phyloP scores from a whole-genome alignment of 1,140 invertebrate species.

The Doryteuthis pealeii region DNA sequence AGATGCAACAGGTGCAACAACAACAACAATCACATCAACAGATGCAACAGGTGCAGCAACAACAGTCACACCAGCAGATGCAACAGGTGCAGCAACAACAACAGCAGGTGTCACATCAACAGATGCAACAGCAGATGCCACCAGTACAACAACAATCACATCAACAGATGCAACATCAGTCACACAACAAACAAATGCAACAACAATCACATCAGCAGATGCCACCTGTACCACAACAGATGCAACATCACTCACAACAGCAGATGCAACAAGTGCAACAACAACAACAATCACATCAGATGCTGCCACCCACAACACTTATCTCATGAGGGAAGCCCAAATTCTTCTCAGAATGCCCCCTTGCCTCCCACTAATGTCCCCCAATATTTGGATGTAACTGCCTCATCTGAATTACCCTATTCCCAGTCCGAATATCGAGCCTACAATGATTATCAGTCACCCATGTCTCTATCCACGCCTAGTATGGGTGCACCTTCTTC shows the following conservation, averaged over 20 bases:
- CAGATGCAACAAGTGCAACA: background rate
- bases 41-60: background rate
- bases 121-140: background rate
- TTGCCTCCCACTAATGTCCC: no score
- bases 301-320: no score
- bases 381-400: background rate
- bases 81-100: background rate
- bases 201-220: no score
- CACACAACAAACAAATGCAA: no score
- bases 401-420: no score
- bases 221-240: background rate
- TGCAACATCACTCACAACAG: background rate
- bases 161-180: no score
- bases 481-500: background rate
- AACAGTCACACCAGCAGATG: background rate
- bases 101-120: background rate
- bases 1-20: no score
- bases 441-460: no score
- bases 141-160: no score
- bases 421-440: no score
- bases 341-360: background rate
- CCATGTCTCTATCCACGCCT: background rate
- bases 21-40: no score
- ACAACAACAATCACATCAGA: background rate
- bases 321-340: background rate